Evolutionary conservation across 2,797 vertebrate species (phyloP).

Genomic region (Coregonus ussuriensis): DNA sequence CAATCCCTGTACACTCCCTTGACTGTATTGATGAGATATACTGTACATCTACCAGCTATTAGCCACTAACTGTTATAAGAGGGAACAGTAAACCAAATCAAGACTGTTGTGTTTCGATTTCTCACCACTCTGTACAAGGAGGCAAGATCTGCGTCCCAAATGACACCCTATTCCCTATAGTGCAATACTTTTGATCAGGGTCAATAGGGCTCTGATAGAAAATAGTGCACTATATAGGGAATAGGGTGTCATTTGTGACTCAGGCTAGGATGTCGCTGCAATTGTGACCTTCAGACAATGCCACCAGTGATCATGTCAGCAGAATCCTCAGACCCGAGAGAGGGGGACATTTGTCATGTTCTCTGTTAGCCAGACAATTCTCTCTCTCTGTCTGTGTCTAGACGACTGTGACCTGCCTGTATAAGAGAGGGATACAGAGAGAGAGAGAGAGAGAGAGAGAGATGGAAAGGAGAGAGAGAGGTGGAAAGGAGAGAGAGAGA

Average conservation of each 20-base stretch:
- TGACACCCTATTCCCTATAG: too few relatives aligned
- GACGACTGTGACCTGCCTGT: constrained; percentile 8
- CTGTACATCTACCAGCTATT: neutral
- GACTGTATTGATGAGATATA: neutral
- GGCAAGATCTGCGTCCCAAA: too few relatives aligned
- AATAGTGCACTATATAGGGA: neutral
- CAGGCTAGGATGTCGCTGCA: neutral
- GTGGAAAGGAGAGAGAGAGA: too few relatives aligned
- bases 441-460: too few relatives aligned
- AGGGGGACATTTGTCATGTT: constrained; percentile 20
- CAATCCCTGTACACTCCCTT: neutral
- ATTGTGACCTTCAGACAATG: constrained; percentile 12
- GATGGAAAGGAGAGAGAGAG: neutral
- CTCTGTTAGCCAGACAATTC: neutral
- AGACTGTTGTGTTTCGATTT: too few relatives aligned
- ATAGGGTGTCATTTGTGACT: neutral
- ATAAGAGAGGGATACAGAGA: neutral
- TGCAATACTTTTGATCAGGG: neutral
- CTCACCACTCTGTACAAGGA: neutral
- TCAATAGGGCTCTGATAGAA: neutral
- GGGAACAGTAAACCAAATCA: neutral
- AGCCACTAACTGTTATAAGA: neutral
- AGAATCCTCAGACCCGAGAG: constrained; percentile 2
- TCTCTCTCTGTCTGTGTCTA: neutral
- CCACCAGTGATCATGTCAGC: constrained; percentile 29